phyloP scores from a whole-genome alignment of 1,140 invertebrate genomes.

The Akabosia matsudoensis region DNA sequence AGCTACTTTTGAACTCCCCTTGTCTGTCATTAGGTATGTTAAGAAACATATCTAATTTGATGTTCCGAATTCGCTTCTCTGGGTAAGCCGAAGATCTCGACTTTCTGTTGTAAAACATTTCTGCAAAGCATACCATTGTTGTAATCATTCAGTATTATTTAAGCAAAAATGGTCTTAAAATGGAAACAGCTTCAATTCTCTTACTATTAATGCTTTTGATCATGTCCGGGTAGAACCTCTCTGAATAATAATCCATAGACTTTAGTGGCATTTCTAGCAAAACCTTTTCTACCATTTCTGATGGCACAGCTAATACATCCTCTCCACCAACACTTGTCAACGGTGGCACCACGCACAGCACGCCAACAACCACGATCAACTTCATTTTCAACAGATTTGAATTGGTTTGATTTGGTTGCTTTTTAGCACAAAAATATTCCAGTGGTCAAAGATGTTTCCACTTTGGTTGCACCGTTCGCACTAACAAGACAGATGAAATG shows the following conservation, averaged over 20 bases:
- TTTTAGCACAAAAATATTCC: not conserved
- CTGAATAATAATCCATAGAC: not conserved
- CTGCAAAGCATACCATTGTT: not conserved
- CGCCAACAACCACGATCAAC: not conserved
- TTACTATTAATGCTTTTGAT: not conserved
- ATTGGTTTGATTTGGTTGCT: not conserved
- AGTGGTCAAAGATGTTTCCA: no score
- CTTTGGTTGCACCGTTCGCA: no score
- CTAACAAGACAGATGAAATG: no score
- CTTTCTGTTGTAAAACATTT: not conserved
- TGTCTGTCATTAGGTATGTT: not conserved
- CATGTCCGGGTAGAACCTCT: not conserved
- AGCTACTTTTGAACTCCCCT: not conserved
- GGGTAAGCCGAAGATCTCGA: not conserved
- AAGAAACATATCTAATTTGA: not conserved
- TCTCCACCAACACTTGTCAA: not conserved
- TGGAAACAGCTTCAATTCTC: not conserved
- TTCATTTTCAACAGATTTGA: not conserved
- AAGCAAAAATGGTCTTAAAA: not conserved
- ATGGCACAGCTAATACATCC: not conserved
- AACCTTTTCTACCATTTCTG: not conserved
- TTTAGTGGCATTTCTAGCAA: not conserved
- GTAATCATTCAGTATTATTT: not conserved
- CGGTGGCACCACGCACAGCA: not conserved
- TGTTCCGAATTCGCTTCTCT: conserved; percentile 11